phyloP scores from a whole-genome alignment of 2,113 vertebrate genomes.

The Prionailurus viverrinus region DNA sequence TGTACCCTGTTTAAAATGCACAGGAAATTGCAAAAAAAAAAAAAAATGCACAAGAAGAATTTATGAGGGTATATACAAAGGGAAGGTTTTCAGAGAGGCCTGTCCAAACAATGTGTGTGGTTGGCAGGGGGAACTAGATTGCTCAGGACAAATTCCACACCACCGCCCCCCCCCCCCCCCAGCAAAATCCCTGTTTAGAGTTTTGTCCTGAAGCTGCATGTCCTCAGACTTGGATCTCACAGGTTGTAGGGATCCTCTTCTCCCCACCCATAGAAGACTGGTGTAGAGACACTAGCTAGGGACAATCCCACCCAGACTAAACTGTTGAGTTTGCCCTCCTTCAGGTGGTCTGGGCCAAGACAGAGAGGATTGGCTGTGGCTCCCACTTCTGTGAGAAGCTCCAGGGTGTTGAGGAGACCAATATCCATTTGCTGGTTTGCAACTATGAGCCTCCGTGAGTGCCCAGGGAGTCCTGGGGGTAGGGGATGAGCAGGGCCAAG shows the following conservation, averaged over 20 bases:
- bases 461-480: not conserved
- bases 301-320: not conserved
- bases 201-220: not conserved
- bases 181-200: not conserved
- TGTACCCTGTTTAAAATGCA: not conserved
- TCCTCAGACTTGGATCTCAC: not conserved
- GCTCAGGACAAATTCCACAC: not conserved
- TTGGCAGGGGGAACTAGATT: not conserved
- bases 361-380: constrained; percentile 84
- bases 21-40: not conserved
- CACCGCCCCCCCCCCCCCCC: accelerated
- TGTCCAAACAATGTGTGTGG: not conserved
- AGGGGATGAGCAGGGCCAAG: not conserved
- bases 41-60: not conserved
- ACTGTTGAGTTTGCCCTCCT: not conserved
- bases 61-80: not conserved
- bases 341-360: constrained; percentile 88
- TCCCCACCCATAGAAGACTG: not conserved
- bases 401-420: constrained; percentile 71
- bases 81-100: not conserved
- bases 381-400: constrained; percentile 87
- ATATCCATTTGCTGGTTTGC: constrained; percentile 88
- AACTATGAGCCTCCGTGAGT: constrained; percentile 90
- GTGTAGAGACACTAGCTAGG: not conserved
- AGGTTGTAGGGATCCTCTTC: not conserved